Evolutionary conservation across 2,113 vertebrate species (phyloP), one percentile per base, ranked within the genome.

Genomic region (Etia nguti): DNA sequence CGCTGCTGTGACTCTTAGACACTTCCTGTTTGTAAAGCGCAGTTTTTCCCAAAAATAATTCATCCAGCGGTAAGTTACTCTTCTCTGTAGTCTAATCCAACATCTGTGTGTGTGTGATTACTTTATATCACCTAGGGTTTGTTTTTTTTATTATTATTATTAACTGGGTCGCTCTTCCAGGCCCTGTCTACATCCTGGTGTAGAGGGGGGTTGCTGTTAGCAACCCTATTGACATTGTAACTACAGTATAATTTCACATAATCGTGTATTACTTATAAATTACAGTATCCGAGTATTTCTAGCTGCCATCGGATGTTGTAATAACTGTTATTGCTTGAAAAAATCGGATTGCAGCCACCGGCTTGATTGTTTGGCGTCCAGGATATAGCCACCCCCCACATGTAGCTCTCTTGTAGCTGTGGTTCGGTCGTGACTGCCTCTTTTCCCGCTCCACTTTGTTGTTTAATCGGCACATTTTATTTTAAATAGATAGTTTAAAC

Each of bases 61-160:
- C 86, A 88, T 70, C 84, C 92, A 22, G 90, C n/a, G 96, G 96
- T 96, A 81, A 95, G 94, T 89, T 31, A 1, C 43, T 24, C 3
- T 48, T 0, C 18, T 4, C 0, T 5, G 11, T 6, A 3, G 18
- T 5, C 4, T 3, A 0, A 15, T 2, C 1, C 0, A 34, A 50
- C 4, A 12, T 77, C 9, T 48, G 9, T 31, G 18, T 10, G 20
- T 6, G 15, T 6, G 9, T 4, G 6, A 3, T 38, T 22, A 13
- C 13, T 24, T 29, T 22, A 4, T 8, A 2, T n/a, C 2, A 1
- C 22, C 2, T 62, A 26, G 16, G 0, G n/a, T n/a, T n/a, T n/a
- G n/a, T n/a, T n/a, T 5, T 46, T 4, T 10, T 75, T 50, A 6
- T 6, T 2, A 31, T 31, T 29, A 4, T 16, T 1, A 26, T 57